A percentile compares a stretch with the other conserved stretches of the same genome.
Conservation (phyloP, 2,797 vertebrate genomes). For the Emydoidea blandingii region DNA sequence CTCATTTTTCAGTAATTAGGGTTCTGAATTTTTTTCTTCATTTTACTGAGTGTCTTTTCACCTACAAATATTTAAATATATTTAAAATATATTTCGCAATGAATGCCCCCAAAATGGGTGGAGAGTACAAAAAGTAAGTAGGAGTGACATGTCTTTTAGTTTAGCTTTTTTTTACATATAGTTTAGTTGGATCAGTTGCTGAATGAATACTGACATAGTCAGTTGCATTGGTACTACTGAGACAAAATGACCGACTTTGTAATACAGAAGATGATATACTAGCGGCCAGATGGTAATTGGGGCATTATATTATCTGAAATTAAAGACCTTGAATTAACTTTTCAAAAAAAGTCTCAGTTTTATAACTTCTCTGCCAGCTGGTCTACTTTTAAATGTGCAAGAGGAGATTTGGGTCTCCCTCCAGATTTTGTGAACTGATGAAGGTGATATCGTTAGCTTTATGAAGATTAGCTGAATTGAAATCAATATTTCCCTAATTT, state of each 20-base stretch:
- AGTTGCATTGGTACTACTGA: background rate
- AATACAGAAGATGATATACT: background rate
- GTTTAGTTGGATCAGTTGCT: background rate
- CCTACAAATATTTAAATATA: background rate
- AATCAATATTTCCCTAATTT: background rate
- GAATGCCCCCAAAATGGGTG: background rate
- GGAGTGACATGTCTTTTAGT: background rate
- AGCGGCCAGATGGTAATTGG: background rate
- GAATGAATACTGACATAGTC: background rate
- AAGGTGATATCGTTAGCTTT: background rate
- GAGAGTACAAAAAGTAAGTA: rapidly evolving
- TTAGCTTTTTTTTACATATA: background rate
- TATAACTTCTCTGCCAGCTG: background rate
- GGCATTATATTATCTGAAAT: background rate
- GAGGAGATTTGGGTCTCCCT: background rate
- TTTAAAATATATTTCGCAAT: background rate
- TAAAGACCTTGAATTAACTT: background rate
- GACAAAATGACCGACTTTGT: background rate
- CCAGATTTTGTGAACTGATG: slow-evolving; percentile 18
- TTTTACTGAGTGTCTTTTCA: background rate
- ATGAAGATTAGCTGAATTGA: background rate
- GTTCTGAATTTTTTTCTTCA: slow-evolving; percentile 25
- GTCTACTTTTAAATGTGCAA: background rate
- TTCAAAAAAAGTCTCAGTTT: slow-evolving; percentile 3
- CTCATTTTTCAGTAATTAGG: slow-evolving; percentile 27